Evolutionary conservation across 1,140 invertebrate species (phyloP).

Genomic region (Brachionus rubens): DNA sequence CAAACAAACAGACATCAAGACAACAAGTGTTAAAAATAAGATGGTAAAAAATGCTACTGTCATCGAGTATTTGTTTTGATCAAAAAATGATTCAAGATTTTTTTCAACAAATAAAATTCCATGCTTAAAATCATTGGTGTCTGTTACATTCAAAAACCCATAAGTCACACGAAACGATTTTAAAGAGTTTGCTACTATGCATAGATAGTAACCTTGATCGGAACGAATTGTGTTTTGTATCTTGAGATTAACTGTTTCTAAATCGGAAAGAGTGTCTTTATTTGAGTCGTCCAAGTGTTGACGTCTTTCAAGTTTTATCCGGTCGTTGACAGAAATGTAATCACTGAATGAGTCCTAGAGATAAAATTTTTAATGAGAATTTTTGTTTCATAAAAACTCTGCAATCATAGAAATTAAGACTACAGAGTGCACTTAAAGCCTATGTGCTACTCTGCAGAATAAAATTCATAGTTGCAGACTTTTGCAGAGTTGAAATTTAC

Average conservation of each 20-base stretch:
- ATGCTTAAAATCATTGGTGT: background rate
- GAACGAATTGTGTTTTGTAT: background rate
- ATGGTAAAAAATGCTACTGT: constrained; percentile 9
- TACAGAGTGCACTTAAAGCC: no score
- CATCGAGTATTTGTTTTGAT: constrained; percentile 23
- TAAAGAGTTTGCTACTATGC: constrained; percentile 36
- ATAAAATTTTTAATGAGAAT: background rate
- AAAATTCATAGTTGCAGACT: no score
- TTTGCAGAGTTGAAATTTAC: constrained; percentile 2
- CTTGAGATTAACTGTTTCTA: constrained; percentile 26
- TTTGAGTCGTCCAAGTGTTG: constrained; percentile 24
- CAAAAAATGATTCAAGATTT: constrained; percentile 29
- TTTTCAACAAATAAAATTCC: background rate
- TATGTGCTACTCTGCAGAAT: no score
- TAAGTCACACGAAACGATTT: constrained; percentile 33
- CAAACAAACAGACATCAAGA: background rate
- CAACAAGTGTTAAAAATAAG: background rate
- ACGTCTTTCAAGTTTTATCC: background rate
- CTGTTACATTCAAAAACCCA: constrained; percentile 20
- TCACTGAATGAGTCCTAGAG: constrained; percentile 30
- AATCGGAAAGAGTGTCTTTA: constrained; percentile 27
- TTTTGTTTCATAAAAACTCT: no score
- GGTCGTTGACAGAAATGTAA: background rate
- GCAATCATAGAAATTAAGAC: no score
- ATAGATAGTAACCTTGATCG: constrained; percentile 36